Base-by-base conservation (phyloP, 2,888 invertebrate genomes). In the Eristalinus sepulchralis region DNA sequence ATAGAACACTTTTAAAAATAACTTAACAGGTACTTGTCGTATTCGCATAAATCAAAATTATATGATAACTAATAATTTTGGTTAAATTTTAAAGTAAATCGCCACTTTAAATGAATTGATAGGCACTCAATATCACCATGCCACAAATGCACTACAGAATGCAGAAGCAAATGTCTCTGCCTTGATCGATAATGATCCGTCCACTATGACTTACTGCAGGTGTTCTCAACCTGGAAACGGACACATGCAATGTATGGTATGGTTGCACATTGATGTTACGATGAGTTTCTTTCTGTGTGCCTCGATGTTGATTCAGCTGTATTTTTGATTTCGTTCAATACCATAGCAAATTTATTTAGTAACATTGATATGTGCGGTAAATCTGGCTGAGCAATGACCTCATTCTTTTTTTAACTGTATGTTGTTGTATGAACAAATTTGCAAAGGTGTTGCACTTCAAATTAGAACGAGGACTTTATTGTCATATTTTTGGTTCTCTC, bases 351-450 rank as follows among this genome's bases (percentile, higher is more conserved):
- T 78, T 83, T 55, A 78, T 83, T 75, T 70, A 75, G 62, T 73
- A 78, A 82, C 75, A 39, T 63, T 57, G 33, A 68, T 47, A 36
- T 39, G 53, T 55, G 53, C 53, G 57, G 33, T 72, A 20, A 33
- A 71, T 66, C 60, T 66, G 24, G 62, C 22, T 86, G 57, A 86
- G 78, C 83, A 86, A 39, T 86, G 86, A 86, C 86, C 86, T n/a
- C 82, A 66, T 55, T 13, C 24, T 10, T 39, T 53, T 20, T 76
- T 57, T n/a, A 24, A 34, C 60, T 62, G 33, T 33, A 11, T 71
- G 36, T 76, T 60, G 63, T 68, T 76, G 55, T 70, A 57, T 57
- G 55, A 84, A 75, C 17, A 47, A 73, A 72, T 62, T 75, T 81
- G 77, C 68, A 72, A 72, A 64, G 62, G 64, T 64, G 36, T 47